A percentile compares a stretch with the other conserved stretches of the same genome.
phyloP scores from a whole-genome alignment of 2,888 invertebrate genomes.

The Rotaria magnacalcarata region DNA sequence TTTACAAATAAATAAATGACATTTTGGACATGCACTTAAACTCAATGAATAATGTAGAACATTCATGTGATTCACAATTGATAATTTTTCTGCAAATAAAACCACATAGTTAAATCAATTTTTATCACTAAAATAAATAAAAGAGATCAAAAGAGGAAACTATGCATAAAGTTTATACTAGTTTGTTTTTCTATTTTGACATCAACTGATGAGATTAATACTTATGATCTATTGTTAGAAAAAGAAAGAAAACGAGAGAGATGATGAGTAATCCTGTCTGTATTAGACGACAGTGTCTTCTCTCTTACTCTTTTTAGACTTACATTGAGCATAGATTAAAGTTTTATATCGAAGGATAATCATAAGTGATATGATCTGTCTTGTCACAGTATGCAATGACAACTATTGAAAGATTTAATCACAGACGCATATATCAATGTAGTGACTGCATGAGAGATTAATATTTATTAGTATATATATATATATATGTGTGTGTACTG shows the following conservation, averaged over 20 bases:
- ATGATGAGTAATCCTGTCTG: too few relatives aligned
- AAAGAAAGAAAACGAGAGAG: too few relatives aligned
- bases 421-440: not conserved
- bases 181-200: too few relatives aligned
- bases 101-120: too few relatives aligned
- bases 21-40: constrained; percentile 30
- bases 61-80: not conserved
- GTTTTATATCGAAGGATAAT: not conserved
- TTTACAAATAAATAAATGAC: constrained; percentile 14
- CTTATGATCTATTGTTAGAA: too few relatives aligned
- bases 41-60: constrained; percentile 28
- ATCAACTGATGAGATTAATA: too few relatives aligned
- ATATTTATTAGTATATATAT: not conserved
- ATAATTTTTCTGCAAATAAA: too few relatives aligned
- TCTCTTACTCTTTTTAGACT: not conserved
- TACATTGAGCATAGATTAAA: not conserved
- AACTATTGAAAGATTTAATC: not conserved
- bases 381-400: not conserved
- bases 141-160: too few relatives aligned
- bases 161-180: too few relatives aligned
- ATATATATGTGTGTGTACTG: not conserved
- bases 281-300: not conserved
- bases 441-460: not conserved
- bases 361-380: not conserved
- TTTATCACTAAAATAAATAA: too few relatives aligned